These are phyloP conservation scores for Miichthys miiuy DNA, from an alignment of 2,797 vertebrate genomes.

Conservation along the genomic window DNA sequence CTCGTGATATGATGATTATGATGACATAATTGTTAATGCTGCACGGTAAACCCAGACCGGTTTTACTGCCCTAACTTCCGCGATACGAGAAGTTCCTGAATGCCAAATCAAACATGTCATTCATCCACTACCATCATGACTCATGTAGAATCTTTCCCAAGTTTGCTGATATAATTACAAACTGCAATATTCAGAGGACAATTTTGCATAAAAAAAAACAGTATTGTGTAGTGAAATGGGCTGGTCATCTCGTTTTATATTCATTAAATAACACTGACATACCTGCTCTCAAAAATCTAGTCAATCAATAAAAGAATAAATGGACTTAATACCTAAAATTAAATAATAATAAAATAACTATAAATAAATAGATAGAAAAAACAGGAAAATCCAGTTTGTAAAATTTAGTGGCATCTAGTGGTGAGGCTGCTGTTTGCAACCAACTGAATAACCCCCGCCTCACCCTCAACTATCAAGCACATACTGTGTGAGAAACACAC, in stretches of 20 bases:
- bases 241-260: neutral
- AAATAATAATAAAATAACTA: no score
- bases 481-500: no score
- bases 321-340: no score
- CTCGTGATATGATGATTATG: neutral
- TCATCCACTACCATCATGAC: no score
- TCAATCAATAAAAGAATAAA: no score
- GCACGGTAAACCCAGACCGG: neutral
- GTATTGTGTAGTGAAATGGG: neutral
- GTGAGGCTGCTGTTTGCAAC: no score
- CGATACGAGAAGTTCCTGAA: neutral
- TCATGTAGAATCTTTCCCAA: no score
- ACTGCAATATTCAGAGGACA: neutral
- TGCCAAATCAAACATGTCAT: neutral
- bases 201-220: neutral
- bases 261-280: neutral
- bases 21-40: neutral
- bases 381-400: no score
- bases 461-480: no score
- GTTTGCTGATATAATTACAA: neutral
- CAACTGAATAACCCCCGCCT: no score
- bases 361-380: no score
- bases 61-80: neutral
- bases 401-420: no score
- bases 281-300: neutral